Percentiles rank a stretch among this genome's conserved stretches.
Conservation (phyloP, 2,113 vertebrate genomes). For the Colinus virginianus region DNA sequence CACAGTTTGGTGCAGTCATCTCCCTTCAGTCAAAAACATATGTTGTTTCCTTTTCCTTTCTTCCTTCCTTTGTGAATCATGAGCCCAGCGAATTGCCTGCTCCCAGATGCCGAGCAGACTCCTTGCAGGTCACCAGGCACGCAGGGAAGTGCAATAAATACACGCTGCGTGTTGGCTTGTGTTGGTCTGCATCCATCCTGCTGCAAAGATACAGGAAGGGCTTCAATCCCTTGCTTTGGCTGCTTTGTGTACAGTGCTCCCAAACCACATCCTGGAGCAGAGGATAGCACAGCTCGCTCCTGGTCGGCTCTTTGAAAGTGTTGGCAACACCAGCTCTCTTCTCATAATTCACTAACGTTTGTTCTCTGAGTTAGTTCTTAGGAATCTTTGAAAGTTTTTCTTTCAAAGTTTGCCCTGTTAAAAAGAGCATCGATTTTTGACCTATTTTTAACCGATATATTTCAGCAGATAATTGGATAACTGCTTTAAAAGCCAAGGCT, state of each 20-base stretch:
- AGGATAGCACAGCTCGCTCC: not conserved
- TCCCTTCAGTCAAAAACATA: not conserved
- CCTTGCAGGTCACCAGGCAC: not conserved
- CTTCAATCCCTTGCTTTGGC: not conserved
- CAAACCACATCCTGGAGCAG: not conserved
- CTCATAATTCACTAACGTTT: not conserved
- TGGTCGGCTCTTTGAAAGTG: not conserved
- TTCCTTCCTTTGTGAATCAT: not conserved
- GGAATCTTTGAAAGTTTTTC: not conserved
- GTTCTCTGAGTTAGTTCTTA: not conserved
- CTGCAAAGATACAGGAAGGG: not conserved
- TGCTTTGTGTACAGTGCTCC: conserved; percentile 9
- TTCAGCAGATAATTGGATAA: conserved; percentile 23
- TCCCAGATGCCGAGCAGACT: not conserved
- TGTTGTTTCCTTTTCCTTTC: conserved; percentile 6
- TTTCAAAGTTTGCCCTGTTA: not conserved
- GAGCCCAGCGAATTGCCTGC: not conserved
- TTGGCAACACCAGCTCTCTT: not conserved
- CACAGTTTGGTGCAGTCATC: conserved; percentile 3
- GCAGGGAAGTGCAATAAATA: not conserved
- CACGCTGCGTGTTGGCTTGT: not conserved
- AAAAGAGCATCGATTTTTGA: conserved; percentile 9
- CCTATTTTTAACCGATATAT: not conserved
- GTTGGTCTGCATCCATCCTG: conserved; percentile 21
- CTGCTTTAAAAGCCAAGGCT: not conserved